phyloP scores from a whole-genome alignment of 1,140 invertebrate species.

The Archegozetes longisetosus region DNA sequence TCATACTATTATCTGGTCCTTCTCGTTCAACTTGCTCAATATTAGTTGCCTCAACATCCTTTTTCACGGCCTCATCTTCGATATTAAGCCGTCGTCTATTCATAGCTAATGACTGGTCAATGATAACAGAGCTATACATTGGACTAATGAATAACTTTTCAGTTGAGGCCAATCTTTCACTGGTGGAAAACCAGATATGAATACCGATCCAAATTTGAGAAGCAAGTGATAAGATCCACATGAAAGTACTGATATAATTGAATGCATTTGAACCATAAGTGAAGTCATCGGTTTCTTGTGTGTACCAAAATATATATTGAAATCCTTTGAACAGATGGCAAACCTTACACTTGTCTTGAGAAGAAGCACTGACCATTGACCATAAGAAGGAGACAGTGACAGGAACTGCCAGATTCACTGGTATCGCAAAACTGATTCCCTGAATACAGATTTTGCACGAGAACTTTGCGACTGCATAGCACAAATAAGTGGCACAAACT shows the following conservation, averaged over 20 bases:
- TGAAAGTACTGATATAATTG: constrained; percentile 23
- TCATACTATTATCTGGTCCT: too few species aligned
- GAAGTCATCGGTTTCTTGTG: constrained; percentile 64
- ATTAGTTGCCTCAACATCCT: constrained; percentile 22
- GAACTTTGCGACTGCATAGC: constrained; percentile 79
- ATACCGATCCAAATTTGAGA: constrained; percentile 34
- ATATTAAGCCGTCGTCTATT: constrained; percentile 53
- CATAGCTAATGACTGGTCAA: constrained; percentile 84
- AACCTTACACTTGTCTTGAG: constrained; percentile 4
- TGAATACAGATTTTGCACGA: constrained; percentile 94
- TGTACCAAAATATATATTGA: constrained; percentile 68
- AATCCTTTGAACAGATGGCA: neutral
- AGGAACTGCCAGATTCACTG: constrained; percentile 29
- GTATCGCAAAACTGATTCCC: constrained; percentile 32
- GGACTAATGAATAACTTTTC: constrained; percentile 38
- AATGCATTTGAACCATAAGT: constrained; percentile 58
- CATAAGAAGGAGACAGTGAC: constrained; percentile 25
- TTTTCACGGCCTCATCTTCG: constrained; percentile 34
- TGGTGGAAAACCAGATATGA: constrained; percentile 39
- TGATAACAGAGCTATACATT: constrained; percentile 35
- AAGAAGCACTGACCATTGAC: neutral
- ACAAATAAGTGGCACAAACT: constrained; percentile 60
- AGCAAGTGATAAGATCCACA: constrained; percentile 31
- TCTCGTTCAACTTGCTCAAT: neutral
- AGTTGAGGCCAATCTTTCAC: constrained; percentile 35